Evolutionary conservation across 2,113 vertebrate genomes (phyloP).

Genomic region (Enhydra lutris): DNA sequence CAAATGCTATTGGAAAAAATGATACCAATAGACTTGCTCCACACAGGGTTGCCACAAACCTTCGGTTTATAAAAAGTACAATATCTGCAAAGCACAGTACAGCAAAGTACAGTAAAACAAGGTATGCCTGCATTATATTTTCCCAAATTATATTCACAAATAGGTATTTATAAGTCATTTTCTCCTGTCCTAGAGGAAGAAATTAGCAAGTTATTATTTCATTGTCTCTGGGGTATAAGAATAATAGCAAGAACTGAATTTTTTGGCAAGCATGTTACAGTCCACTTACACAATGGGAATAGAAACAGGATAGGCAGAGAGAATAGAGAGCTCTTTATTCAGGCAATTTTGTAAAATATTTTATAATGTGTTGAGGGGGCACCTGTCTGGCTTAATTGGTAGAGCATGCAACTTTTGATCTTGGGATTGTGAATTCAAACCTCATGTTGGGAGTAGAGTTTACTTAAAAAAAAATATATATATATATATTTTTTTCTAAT

Average conservation of each 20-base stretch:
- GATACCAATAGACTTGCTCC: too few species aligned
- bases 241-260: neutral
- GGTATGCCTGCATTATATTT: neutral
- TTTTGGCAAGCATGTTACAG: neutral
- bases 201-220: neutral
- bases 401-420: neutral
- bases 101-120: neutral
- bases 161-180: constrained; percentile 19
- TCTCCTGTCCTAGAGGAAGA: neutral
- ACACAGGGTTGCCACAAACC: neutral
- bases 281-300: neutral
- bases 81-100: neutral
- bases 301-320: neutral
- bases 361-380: neutral
- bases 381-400: neutral
- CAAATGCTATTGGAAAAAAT: neutral
- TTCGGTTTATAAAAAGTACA: neutral
- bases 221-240: neutral
- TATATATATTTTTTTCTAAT: neutral
- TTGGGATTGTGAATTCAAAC: neutral
- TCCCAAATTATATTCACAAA: neutral
- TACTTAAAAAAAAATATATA: neutral
- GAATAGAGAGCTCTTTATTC: neutral
- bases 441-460: neutral
- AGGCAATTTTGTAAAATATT: neutral